Conservation (phyloP, 2,888 invertebrate genomes). For the Mayetiola destructor region DNA sequence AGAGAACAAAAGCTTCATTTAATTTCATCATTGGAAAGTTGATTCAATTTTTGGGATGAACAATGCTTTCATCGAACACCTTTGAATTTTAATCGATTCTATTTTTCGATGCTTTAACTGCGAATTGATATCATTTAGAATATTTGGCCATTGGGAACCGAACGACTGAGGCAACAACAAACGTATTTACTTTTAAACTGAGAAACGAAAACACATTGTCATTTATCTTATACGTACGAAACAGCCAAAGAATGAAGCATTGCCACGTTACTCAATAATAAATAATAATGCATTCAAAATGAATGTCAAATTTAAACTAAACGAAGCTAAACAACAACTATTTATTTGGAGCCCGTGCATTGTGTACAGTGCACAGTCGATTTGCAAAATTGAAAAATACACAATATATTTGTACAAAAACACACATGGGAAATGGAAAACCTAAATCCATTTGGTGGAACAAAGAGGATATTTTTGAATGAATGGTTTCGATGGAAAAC, state of each 20-base stretch:
- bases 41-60: neutral
- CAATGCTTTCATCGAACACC: neutral
- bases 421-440: too few relatives aligned
- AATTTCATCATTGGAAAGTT: neutral
- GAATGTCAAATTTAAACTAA: slow-evolving; percentile 8
- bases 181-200: neutral
- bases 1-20: neutral
- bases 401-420: neutral
- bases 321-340: slow-evolving; percentile 11
- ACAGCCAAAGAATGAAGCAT: too few relatives aligned
- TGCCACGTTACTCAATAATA: too few relatives aligned
- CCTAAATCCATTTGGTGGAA: too few relatives aligned
- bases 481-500: too few relatives aligned
- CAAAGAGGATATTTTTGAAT: too few relatives aligned
- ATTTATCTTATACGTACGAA: neutral
- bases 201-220: neutral
- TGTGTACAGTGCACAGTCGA: too few relatives aligned
- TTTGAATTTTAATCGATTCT: neutral
- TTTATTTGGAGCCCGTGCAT: neutral
- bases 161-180: too few relatives aligned
- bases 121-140: too few relatives aligned
- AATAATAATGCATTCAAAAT: neutral
- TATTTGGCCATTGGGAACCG: too few relatives aligned
- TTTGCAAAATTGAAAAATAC: slow-evolving; percentile 8
- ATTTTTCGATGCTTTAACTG: too few relatives aligned